Evolutionary conservation across 2,113 vertebrate genomes (phyloP).

Genomic region (Seriola dumerili): DNA sequence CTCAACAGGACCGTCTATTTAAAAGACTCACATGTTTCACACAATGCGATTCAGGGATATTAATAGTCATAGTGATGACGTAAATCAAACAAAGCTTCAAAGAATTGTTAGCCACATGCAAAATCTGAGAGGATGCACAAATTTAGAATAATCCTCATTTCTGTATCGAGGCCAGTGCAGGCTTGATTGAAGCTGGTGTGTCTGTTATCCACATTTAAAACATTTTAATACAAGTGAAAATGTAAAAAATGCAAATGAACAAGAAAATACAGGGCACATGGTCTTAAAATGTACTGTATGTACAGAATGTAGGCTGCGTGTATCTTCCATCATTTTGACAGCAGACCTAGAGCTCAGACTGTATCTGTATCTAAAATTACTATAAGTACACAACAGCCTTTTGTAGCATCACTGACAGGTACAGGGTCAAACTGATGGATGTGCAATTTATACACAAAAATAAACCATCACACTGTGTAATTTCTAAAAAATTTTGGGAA

Average conservation of each 20-base stretch:
- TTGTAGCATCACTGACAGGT: neutral
- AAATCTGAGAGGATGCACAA: constrained; percentile 7
- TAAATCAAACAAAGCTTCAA: constrained; percentile 47
- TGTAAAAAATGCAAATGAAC: neutral
- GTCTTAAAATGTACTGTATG: neutral
- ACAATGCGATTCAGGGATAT: constrained; percentile 32
- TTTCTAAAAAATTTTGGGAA: too few relatives aligned
- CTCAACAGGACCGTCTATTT: constrained; percentile 40
- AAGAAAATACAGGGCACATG: neutral
- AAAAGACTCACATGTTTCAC: constrained; percentile 27
- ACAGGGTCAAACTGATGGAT: neutral
- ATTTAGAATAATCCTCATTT: constrained; percentile 53
- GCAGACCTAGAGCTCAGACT: neutral
- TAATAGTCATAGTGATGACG: constrained; percentile 45
- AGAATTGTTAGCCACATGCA: constrained; percentile 29
- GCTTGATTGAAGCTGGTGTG: constrained; percentile 7
- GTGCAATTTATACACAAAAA: neutral
- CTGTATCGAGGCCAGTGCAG: constrained; percentile 13
- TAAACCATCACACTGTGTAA: neutral
- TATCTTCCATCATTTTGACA: neutral
- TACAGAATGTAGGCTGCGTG: neutral
- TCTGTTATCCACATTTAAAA: neutral
- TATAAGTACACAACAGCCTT: too few relatives aligned
- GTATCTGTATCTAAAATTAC: neutral
- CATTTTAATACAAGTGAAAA: neutral